Evolutionary conservation across 2,113 vertebrate species (phyloP).

Genomic region (Syngnathus typhle): DNA sequence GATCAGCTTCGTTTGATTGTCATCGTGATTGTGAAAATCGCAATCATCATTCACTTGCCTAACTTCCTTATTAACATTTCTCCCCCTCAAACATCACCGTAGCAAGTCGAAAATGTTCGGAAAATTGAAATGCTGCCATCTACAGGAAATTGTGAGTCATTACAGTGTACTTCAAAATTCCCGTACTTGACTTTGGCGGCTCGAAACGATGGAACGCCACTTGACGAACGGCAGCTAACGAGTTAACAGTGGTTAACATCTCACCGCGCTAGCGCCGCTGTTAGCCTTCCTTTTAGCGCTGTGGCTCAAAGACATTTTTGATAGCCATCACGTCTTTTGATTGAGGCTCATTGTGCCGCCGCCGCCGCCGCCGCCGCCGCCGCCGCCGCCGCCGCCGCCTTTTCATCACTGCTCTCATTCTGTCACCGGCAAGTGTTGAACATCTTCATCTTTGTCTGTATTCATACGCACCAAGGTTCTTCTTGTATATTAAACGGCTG

Average conservation of each 20-base stretch:
- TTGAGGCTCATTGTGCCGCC: constrained; percentile 4
- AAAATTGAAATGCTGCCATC: too few relatives aligned
- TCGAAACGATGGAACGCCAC: too few relatives aligned
- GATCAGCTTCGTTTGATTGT: too few relatives aligned
- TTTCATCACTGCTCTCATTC: constrained; percentile 40
- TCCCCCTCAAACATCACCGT: too few relatives aligned
- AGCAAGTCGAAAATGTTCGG: too few relatives aligned
- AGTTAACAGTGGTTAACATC: background rate
- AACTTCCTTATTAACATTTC: too few relatives aligned
- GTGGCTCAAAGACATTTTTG: background rate
- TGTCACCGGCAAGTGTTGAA: constrained; percentile 16
- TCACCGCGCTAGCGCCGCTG: background rate
- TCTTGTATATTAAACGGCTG: constrained; percentile 16
- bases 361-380: background rate
- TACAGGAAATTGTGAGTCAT: too few relatives aligned
- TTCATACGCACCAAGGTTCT: constrained; percentile 41
- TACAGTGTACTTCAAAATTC: too few relatives aligned
- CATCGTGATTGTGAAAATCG: too few relatives aligned
- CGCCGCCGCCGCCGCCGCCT: background rate
- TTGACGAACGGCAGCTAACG: background rate
- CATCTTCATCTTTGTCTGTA: constrained; percentile 25
- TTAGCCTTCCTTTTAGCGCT: background rate
- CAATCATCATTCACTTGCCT: too few relatives aligned
- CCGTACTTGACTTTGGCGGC: too few relatives aligned
- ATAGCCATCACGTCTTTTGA: constrained; percentile 18